Base-by-base conservation (phyloP, 1,140 invertebrate genomes). In the Megathymus violae region DNA sequence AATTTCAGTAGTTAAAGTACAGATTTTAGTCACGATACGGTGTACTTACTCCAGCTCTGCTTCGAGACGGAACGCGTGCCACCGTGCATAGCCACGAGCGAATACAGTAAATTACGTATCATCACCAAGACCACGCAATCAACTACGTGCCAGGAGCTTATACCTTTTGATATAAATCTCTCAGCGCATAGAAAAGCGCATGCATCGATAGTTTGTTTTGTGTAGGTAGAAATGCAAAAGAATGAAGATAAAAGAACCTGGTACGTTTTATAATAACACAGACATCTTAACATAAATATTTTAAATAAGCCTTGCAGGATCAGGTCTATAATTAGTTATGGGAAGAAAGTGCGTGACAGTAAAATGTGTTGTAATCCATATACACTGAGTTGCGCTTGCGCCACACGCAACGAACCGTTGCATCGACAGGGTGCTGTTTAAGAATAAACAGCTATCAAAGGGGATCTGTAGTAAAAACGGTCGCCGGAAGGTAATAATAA, bases 381-480 rank as follows among this genome's bases (percentile, higher is more conserved):
- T 74, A 71, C 58, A 56, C 51, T 44, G 58, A 36, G 59, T 50
- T 65, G 69, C 73, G 72, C 71, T 56, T 69, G 69, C 78, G 74
- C 71, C 74, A 69, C 80, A 85, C 78, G 78, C 82, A 72, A 82
- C 65, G 40, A 69, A 62, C 59, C 56, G 61, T 48, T 50, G 67
- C 67, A 65, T 44, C 62, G 67, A 73, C 64, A 59, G 64, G 56
- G 71, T 67, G 51, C 65, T 56, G 70, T 63, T 75, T 72, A 40
- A 71, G 80, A 81, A 83, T 82, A 85, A 79, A 80, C 76, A 78
- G 70, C 70, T 79, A 71, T 75, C 71, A 78, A 75, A 70, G 59
- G 65, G 54, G 62, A 41, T 50, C 58, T 40, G 60, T 48, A 60
- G 41, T 27, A 25, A 58, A 58, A 67, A 71, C 73, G 67, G 65